phyloP scores from a whole-genome alignment of 2,797 vertebrate genomes.

The Cichlasoma orientale region DNA sequence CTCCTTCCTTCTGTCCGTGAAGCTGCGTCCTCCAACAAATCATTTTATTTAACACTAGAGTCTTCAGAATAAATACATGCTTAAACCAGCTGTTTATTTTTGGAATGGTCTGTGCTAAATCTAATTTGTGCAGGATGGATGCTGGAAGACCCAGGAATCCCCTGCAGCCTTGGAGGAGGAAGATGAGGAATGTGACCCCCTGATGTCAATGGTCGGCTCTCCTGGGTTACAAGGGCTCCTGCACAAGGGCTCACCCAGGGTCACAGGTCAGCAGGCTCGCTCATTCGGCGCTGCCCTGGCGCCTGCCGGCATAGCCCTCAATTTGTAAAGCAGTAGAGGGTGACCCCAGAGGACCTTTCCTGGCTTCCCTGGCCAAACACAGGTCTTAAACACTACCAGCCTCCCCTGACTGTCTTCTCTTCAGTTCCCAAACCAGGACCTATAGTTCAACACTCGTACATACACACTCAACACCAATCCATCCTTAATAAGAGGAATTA shows the following conservation, averaged over 20 bases:
- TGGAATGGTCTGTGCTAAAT: slow-evolving; percentile 78
- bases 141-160: slow-evolving; percentile 76
- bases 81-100: slow-evolving; percentile 79
- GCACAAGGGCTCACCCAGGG: slow-evolving; percentile 76
- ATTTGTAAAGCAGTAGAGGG: slow-evolving; percentile 84
- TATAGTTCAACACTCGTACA: slow-evolving; percentile 41
- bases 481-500: slow-evolving; percentile 80
- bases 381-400: slow-evolving; percentile 84
- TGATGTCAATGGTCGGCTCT: slow-evolving; percentile 79
- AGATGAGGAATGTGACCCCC: slow-evolving; percentile 79
- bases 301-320: slow-evolving; percentile 85
- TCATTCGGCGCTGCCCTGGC: slow-evolving; percentile 86
- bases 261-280: slow-evolving; percentile 84
- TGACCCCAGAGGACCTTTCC: slow-evolving; percentile 80
- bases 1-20: slow-evolving; percentile 13
- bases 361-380: slow-evolving; percentile 84
- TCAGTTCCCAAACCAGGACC: slow-evolving; percentile 59
- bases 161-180: slow-evolving; percentile 80
- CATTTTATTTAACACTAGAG: slow-evolving; percentile 48
- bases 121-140: slow-evolving; percentile 81
- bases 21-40: neutral
- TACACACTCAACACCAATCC: slow-evolving; percentile 65
- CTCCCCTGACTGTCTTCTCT: slow-evolving; percentile 70
- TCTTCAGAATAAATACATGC: slow-evolving; percentile 57
- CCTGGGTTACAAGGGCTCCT: slow-evolving; percentile 80